phyloP scores from a whole-genome alignment of 53 echinoderm and acorn worm genomes.

The Holothuria leucospilota region DNA sequence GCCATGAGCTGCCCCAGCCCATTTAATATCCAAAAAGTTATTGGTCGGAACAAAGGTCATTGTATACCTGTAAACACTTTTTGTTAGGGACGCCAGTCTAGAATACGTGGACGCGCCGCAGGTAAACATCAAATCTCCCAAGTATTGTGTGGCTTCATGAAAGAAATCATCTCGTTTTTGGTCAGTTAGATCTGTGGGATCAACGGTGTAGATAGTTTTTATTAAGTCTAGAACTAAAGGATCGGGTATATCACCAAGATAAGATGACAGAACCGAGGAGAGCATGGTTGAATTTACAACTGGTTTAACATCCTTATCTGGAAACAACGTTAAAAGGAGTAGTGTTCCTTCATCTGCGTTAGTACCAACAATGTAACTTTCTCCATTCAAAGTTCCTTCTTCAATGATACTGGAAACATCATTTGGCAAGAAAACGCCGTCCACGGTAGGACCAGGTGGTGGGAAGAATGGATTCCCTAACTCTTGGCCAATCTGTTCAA shows the following conservation, averaged over 20 bases:
- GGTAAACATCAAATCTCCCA: slow-evolving; percentile 11
- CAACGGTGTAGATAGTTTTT: not conserved
- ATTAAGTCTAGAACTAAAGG: not conserved
- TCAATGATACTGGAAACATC: slow-evolving; percentile 11
- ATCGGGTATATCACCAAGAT: not conserved
- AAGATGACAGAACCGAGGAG: not conserved
- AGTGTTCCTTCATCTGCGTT: slow-evolving; percentile 64
- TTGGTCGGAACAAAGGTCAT: slow-evolving; percentile 19
- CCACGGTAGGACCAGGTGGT: slow-evolving; percentile 53
- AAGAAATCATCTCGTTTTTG: slow-evolving; percentile 27
- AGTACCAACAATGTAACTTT: slow-evolving; percentile 54
- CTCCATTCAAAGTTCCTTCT: slow-evolving; percentile 44
- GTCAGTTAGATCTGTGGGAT: not conserved
- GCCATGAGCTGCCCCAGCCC: slow-evolving; percentile 27
- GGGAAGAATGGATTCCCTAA: slow-evolving; percentile 7
- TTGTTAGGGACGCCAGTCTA: not conserved
- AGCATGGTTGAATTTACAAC: slow-evolving; percentile 12
- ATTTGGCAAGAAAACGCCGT: slow-evolving; percentile 38
- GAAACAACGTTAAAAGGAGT: slow-evolving; percentile 41
- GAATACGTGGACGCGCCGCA: slow-evolving; percentile 5
- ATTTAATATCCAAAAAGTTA: slow-evolving; percentile 16
- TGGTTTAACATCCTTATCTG: slow-evolving; percentile 34
- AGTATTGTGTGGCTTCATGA: not conserved
- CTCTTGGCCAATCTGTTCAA: slow-evolving; percentile 32
- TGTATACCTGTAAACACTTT: slow-evolving; percentile 18